Evolutionary conservation across 2,113 vertebrate species (phyloP), one percentile per base, ranked within the genome.

Genomic region (Malurus melanocephalus): DNA sequence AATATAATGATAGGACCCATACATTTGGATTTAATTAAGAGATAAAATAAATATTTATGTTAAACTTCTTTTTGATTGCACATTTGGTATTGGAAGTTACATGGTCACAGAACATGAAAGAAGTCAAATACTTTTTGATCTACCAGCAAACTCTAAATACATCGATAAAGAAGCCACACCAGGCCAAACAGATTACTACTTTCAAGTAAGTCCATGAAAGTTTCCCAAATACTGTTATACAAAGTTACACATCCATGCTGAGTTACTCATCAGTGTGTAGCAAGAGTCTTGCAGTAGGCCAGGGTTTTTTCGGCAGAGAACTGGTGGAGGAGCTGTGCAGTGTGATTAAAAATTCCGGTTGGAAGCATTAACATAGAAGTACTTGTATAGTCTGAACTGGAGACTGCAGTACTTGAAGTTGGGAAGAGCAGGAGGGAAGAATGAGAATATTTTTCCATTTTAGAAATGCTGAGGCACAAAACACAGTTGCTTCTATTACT

Each of bases 401-500:
- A 96, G 77, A 89, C 85, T 76, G 93, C 90, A 96, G 94, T 95
- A 96, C 93, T 92, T 94, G 87, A 96, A 96, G 82, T 78, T 87
- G 91, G 96, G 92, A 97, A 94, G 95, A 96, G 94, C 96, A 93
- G 95, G 95, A 96, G 95, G 89, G 71, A 96, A 96, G 93, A 94
- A 94, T 96, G 95, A 96, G 93, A 95, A 71, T 96, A 93, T 90
- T 92, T 93, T 96, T 97, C 95, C 91, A 42, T 96, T 96, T 97
- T 98, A 97, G 96, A 97, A 98, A 96, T 96, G 97, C 97, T 97
- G 98, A 98, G 98, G 98, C 98, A 98, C 98, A 98, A 97, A 98
- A 98, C 97, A 97, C 88, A 95, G 97, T 98, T 95, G 95, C 93
- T 97, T 93, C 69, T 92, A 92, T 93, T 88, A 96, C 94, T 97